Evolutionary conservation across 2,888 invertebrate genomes (phyloP).

Genomic region (Andrena haemorrhoa): DNA sequence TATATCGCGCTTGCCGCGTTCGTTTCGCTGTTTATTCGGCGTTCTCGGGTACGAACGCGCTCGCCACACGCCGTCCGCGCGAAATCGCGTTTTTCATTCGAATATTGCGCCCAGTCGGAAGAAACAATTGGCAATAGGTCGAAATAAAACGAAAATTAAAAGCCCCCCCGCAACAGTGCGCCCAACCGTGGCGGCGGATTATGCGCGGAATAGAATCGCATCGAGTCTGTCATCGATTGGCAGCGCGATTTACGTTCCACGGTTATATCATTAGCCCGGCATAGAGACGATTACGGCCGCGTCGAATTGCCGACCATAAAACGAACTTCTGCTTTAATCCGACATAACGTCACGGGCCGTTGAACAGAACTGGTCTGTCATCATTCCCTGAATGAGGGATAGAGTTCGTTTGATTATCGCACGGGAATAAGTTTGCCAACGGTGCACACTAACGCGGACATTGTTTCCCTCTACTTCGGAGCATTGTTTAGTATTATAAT

Average conservation of each 20-base stretch:
- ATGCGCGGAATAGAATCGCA: slow-evolving; percentile 13
- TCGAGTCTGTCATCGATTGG: slow-evolving; percentile 39
- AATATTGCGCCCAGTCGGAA: background rate
- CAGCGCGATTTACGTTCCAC: slow-evolving; percentile 44
- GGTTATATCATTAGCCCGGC: slow-evolving; percentile 58
- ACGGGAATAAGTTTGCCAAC: slow-evolving; percentile 19
- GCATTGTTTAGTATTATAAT: background rate
- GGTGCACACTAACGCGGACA: background rate
- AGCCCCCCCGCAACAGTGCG: background rate
- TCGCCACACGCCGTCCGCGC: background rate
- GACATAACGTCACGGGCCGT: slow-evolving; percentile 68
- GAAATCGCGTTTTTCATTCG: slow-evolving; percentile 10
- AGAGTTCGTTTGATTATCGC: slow-evolving; percentile 22
- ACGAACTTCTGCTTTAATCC: slow-evolving; percentile 76
- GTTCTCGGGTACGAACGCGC: background rate
- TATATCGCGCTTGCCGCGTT: background rate
- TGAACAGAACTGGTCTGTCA: slow-evolving; percentile 51
- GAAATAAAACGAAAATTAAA: slow-evolving; percentile 25
- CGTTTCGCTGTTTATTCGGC: slow-evolving; percentile 11
- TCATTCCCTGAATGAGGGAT: slow-evolving; percentile 51
- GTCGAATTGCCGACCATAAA: slow-evolving; percentile 70
- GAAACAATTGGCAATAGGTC: slow-evolving; percentile 1
- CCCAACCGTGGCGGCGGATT: background rate
- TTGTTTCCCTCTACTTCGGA: background rate
- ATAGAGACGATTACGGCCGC: slow-evolving; percentile 54